Evolutionary conservation across 2,113 vertebrate genomes (phyloP).

Genomic region (Cricetomys ansorgei): DNA sequence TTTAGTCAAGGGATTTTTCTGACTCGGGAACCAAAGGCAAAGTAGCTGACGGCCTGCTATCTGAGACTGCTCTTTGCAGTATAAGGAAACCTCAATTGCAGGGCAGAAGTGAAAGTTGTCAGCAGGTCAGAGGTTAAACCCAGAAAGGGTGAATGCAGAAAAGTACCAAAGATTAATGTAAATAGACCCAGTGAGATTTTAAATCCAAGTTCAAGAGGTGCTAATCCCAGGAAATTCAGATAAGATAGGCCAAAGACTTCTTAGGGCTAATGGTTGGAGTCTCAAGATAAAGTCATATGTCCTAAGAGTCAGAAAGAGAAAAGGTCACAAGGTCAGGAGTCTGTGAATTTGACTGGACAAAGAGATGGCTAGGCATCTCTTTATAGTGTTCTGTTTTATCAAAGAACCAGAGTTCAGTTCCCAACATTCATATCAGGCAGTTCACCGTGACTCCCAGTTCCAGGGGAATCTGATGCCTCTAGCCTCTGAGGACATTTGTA

Average conservation of each 20-base stretch:
- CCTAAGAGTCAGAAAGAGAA: neutral
- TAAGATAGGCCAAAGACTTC: neutral
- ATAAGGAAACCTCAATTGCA: neutral
- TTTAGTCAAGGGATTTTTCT: conserved; percentile 5
- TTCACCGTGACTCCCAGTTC: neutral
- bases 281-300: neutral
- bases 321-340: neutral
- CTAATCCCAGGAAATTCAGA: neutral
- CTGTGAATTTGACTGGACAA: neutral
- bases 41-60: neutral
- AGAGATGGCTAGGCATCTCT: neutral
- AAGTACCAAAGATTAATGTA: neutral
- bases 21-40: conserved; percentile 27
- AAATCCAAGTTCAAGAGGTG: neutral
- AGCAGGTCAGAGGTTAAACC: neutral
- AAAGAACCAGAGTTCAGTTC: neutral
- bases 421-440: neutral
- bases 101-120: neutral
- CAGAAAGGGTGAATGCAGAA: neutral
- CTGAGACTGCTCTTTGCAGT: neutral
- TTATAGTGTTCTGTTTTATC: neutral
- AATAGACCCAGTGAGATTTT: neutral
- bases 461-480: neutral
- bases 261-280: neutral
- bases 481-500: neutral